Evolutionary conservation across 1,140 invertebrate genomes (phyloP), one percentile per base, ranked within the genome.

Genomic region (Heliothis virescens): DNA sequence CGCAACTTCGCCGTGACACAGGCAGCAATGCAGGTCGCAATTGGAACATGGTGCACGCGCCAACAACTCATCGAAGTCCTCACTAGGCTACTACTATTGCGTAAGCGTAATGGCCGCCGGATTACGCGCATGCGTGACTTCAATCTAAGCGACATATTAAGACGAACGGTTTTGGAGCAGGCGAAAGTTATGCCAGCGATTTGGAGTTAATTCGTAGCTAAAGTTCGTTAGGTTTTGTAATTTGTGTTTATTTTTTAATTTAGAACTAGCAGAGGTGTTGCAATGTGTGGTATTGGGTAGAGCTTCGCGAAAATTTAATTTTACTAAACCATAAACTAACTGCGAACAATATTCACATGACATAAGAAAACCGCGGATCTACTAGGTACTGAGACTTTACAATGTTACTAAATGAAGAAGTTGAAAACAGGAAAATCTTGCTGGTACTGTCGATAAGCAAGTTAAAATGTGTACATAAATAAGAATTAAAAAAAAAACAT

Each of bases 41-140:
- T 92, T 89, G 80, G 80, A 84, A 92, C 81, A 62, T 84, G 15
- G 73, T 71, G 79, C 89, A 91, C 91, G 91, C 84, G 82, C 79
- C 82, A 80, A 78, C 57, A 18, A 13, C 55, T 75, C 73, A 65
- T 76, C 59, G 74, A 55, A 63, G 11, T 76, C 73, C 41, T 75
- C 73, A 63, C 74, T 76, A 76, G 47, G 15, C 48, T 5, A 71
- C 48, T 5, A 71, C 76, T 79, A 77, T 91, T 91, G 83, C 86
- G 83, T 85, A 91, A 91, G 72, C 74, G 67, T 29, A 79, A 41
- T 41, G 34, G 71, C 60, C 74, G 79, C 65, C 67, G 82, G 82
- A 84, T 89, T 86, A 78, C 76, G 65, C 63, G 18, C 63, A 83
- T 84, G 83, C 88, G 85, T 87, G 88, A 87, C 81, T 83, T 83